Base-by-base conservation (phyloP, 1,140 invertebrate genomes). In the Apis florea region DNA sequence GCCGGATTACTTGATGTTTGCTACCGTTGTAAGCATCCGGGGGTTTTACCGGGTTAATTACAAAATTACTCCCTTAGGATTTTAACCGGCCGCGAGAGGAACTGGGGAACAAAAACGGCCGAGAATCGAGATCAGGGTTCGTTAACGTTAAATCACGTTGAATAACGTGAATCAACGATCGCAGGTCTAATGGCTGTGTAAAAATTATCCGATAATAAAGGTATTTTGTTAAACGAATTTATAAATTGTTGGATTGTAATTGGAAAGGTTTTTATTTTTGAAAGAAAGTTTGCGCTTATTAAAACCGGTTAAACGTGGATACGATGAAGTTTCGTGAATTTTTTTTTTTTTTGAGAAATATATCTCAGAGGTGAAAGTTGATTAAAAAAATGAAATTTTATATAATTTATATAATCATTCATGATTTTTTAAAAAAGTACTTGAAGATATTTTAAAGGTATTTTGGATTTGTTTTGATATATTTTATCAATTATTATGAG, bases 31-130 rank as follows among this genome's bases (percentile, higher is more conserved):
- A 26, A 68, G 68, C 72, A 40, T 70, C 61, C 64, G 21, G 31
- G 24, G 61, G 71, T 76, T 58, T 49, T 74, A 64, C 56, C 64
- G 64, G 74, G 82, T 82, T 86, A 87, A 86, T 87, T 86, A 79
- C 85, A 84, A 87, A 86, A 87, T 87, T 84, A 87, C 82, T 87
- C 85, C 85, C 85, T 80, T 69, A 87, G 85, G 85, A 87, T 83
- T 81, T 87, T 86, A 76, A 85, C 83, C 54, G 77, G 56, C 58
- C 49, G 53, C 51, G 59, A 64, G 83, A 70, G 31, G 31, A 56
- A n/a, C 71, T 40, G 64, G n/a, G 31, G 54, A 76, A 67, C 40
- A 51, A 56, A 53, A 75, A 74, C 24, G 54, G 49, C 67, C 72
- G 64, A 74, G 49, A 64, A 79, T 69, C 79, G 66, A 53, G 58